Percentiles rank a stretch among this genome's conserved stretches.
Evolutionary conservation across 2,113 vertebrate species (phyloP).

Genomic region (Delphinapterus leucas): DNA sequence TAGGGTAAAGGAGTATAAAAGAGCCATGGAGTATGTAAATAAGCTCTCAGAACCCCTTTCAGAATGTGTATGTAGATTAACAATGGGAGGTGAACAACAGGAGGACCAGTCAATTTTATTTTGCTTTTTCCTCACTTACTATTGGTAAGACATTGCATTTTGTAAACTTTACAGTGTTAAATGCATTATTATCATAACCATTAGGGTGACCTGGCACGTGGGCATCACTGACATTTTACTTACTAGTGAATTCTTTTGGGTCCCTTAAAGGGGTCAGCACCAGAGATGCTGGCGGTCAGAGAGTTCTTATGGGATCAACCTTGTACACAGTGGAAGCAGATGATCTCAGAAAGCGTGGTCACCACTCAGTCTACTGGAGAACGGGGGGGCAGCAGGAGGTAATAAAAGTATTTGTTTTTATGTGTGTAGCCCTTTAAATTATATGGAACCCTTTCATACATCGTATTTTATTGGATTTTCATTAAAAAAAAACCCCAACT

Average conservation of each 20-base stretch:
- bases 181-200: not conserved
- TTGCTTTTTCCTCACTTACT: not conserved
- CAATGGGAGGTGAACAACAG: not conserved
- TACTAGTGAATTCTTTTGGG: not conserved
- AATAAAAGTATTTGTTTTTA: not conserved
- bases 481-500: not conserved
- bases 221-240: not conserved
- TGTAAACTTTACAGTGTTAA: not conserved
- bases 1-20: not conserved
- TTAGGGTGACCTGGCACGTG: not conserved
- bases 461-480: not conserved
- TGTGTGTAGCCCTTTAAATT: not conserved
- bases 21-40: not conserved
- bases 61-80: not conserved
- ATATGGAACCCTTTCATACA: not conserved
- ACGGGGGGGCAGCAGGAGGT: not conserved
- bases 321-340: not conserved
- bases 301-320: not conserved
- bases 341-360: not conserved
- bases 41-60: not conserved
- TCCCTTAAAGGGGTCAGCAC: not conserved
- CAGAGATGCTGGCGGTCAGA: not conserved
- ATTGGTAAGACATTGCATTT: not conserved
- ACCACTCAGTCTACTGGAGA: not conserved
- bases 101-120: not conserved